A percentile compares a stretch with the other conserved stretches of the same genome.
These are phyloP conservation scores for Drosophila mulleri DNA, from an alignment of 2,888 invertebrate genomes.

Conservation along the genomic window DNA sequence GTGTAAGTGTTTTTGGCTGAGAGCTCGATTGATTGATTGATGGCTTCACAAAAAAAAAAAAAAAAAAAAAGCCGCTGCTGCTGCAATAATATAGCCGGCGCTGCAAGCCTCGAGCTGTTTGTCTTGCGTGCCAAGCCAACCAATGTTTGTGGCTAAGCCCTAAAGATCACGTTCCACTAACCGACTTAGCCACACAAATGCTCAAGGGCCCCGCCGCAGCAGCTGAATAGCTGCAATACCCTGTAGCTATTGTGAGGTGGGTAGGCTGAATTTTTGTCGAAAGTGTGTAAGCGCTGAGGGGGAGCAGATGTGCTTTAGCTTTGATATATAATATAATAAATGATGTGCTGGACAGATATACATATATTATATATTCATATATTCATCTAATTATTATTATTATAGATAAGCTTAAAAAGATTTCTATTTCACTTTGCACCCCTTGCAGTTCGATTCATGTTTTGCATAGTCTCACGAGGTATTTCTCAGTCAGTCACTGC, in stretches of 20 bases:
- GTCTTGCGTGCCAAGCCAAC: slow-evolving; percentile 9
- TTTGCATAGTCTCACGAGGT: background rate
- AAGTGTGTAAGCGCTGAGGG: no score
- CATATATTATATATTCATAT: no score
- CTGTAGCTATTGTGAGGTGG: background rate
- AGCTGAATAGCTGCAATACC: slow-evolving; percentile 2
- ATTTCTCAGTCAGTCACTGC: background rate
- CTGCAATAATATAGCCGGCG: slow-evolving; percentile 9
- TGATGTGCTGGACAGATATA: no score
- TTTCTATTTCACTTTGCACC: no score
- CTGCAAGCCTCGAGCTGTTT: slow-evolving; percentile 2
- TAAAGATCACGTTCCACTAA: slow-evolving; percentile 33
- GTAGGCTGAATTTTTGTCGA: background rate
- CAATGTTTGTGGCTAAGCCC: slow-evolving; percentile 15
- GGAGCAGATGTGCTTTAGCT: background rate
- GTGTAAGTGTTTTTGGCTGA: slow-evolving; percentile 37
- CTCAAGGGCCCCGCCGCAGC: background rate
- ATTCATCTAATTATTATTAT: no score
- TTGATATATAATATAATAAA: no score
- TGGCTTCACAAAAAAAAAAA: slow-evolving; percentile 18
- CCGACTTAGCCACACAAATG: slow-evolving; percentile 4
- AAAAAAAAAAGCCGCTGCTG: slow-evolving; percentile 8
- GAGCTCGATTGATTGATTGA: slow-evolving; percentile 37
- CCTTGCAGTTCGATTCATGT: no score
- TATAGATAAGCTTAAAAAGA: no score